Percentiles rank a stretch among this genome's conserved stretches.
These are phyloP conservation scores for Sphenopsis melanotis DNA, from an alignment of 2,797 vertebrate species.

Conservation along the genomic window DNA sequence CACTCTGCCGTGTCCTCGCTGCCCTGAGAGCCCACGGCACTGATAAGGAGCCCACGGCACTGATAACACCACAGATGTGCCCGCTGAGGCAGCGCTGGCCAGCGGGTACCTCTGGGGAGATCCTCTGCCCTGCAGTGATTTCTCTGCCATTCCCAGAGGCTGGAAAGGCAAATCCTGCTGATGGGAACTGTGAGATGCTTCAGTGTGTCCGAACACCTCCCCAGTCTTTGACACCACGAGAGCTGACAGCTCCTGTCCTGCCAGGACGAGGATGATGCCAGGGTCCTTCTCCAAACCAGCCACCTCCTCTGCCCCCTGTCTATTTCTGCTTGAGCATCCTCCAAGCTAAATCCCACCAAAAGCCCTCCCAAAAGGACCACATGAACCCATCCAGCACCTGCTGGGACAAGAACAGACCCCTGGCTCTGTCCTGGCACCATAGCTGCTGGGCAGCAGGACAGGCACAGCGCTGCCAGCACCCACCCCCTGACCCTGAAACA, in stretches of 20 bases:
- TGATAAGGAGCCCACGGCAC: background rate
- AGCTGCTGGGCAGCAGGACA: accelerated
- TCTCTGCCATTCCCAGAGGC: background rate
- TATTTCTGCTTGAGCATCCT: background rate
- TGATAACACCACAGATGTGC: background rate
- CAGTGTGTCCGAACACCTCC: background rate
- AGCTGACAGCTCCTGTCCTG: background rate
- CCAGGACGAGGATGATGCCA: accelerated
- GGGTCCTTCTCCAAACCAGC: background rate
- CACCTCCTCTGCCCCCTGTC: background rate
- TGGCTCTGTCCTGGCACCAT: background rate
- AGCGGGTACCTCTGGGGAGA: background rate
- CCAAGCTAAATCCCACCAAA: accelerated
- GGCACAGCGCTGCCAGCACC: accelerated
- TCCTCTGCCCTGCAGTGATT: background rate
- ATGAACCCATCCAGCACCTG: background rate
- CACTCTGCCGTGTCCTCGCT: background rate
- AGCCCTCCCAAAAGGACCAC: background rate
- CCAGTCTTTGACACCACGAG: accelerated
- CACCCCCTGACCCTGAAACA: background rate
- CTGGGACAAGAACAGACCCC: background rate
- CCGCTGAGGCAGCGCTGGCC: accelerated
- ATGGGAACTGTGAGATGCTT: background rate
- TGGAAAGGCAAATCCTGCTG: background rate
- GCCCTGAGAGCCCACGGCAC: background rate